Base-by-base conservation (phyloP, 2,113 vertebrate species). In the Gulo gulo region DNA sequence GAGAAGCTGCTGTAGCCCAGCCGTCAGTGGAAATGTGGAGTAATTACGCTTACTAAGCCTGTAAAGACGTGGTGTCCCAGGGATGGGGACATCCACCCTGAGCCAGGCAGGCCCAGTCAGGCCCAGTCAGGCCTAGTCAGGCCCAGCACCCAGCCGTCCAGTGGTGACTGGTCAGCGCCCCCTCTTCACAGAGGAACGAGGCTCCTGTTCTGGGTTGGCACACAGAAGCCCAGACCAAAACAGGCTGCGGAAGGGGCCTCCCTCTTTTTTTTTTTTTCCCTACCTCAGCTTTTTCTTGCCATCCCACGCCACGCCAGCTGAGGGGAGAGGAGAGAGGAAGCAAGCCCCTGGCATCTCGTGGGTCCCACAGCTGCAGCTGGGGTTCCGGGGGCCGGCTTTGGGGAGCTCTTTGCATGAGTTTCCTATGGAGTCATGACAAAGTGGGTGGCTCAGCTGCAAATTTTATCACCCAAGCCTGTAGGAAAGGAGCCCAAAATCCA, bases 21-120 rank as follows among this genome's bases (percentile, higher is more conserved):
- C 97, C 96, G 92, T 98, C 97, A 95, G 93, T 96, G 96, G 97
- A 97, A 98, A 98, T 97, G 96, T 96, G 97, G 93, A 98, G 98
- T 98, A 98, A 97, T 97, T 98, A 94, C 94, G 97, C 97, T 98
- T 97, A 97, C 93, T 98, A 98, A 98, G 97, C 96, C 97, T 98
- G 98, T 96, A 98, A 98, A 97, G 69, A 96, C 98, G 97, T 96
- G 94, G 92, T 95, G 94, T 95, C 97, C 86, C 87, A 57, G 96
- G 94, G 97, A 98, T 97, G 97, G 97, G 98, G 98, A 98, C 98
- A 95, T 88, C 97, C 95, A 13, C 97, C 16, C 26, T 6, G 97
- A 98, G 98, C 97, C 98, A 73, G 89, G 16, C 29, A 34, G 76
- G 76, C 45, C 76, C 16, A 1, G 13, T 9, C 45, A 78, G 45